Evolutionary conservation across 2,797 vertebrate species (phyloP).

Genomic region (Danio kyathit): DNA sequence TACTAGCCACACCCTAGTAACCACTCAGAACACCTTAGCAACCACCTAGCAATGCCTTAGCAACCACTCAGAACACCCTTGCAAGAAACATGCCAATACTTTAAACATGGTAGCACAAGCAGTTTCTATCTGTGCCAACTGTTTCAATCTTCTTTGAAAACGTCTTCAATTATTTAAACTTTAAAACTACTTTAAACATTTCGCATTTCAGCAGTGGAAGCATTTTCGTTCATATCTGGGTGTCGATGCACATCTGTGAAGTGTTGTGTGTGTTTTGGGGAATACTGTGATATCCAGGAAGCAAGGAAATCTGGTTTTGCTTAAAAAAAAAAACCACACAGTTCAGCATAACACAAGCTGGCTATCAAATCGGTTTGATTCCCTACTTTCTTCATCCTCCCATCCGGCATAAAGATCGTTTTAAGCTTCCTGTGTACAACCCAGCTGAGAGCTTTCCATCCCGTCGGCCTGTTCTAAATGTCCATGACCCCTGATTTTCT

Average conservation of each 20-base stretch:
- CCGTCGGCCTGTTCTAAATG: slow-evolving; percentile 3
- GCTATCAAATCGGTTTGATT: slow-evolving; percentile 21
- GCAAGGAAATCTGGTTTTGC: slow-evolving; percentile 42
- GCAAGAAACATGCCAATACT: too few species aligned
- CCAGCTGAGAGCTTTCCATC: slow-evolving; percentile 9
- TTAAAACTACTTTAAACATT: too few species aligned
- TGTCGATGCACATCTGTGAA: slow-evolving; percentile 43
- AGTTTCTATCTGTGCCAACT: too few species aligned
- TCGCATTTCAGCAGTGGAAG: slow-evolving; percentile 6
- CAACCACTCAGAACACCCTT: too few species aligned
- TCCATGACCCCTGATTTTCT: not conserved
- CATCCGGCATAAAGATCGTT: slow-evolving; percentile 34
- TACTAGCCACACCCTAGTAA: too few species aligned
- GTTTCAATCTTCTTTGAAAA: too few species aligned
- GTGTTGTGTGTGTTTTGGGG: slow-evolving; percentile 17
- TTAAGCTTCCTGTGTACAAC: not conserved
- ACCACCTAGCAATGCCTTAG: too few species aligned
- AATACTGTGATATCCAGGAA: slow-evolving; percentile 31
- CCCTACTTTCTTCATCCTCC: not conserved
- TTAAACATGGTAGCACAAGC: too few species aligned
- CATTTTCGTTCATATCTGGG: slow-evolving; percentile 6
- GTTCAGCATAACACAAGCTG: slow-evolving; percentile 39
- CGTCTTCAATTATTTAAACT: too few species aligned
- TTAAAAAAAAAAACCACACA: slow-evolving; percentile 33
- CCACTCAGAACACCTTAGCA: too few species aligned